Percentiles rank a stretch among this genome's conserved stretches.
Evolutionary conservation across 2,888 invertebrate species (phyloP).

Genomic region (Lomographa bimaculata): DNA sequence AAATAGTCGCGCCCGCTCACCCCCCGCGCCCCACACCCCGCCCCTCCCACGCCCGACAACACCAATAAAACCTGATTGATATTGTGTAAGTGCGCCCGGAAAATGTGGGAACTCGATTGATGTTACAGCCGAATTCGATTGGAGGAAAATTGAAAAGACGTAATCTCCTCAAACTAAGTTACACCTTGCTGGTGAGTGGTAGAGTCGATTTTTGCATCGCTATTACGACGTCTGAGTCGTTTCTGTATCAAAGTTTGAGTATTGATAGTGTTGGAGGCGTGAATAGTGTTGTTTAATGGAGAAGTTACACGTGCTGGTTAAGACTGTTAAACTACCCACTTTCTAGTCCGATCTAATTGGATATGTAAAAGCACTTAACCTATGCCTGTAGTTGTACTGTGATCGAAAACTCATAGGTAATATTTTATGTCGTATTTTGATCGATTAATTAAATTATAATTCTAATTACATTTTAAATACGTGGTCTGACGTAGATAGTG

Average conservation of each 20-base stretch:
- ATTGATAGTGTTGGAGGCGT: constrained; percentile 75
- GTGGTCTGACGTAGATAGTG: no score
- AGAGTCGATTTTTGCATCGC: constrained; percentile 41
- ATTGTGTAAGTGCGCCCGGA: constrained; percentile 83
- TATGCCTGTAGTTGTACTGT: no score
- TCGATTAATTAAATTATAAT: no score
- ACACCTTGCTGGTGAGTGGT: constrained; percentile 40
- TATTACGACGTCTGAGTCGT: constrained; percentile 32
- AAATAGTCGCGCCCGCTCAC: constrained; percentile 68
- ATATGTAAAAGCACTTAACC: no score
- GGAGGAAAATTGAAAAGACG: constrained; percentile 82
- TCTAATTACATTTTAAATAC: no score
- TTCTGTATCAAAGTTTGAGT: constrained; percentile 48
- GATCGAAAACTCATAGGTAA: no score
- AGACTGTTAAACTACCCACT: constrained; percentile 17
- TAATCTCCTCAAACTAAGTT: constrained; percentile 42
- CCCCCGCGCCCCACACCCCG: constrained; percentile 43
- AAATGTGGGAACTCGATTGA: constrained; percentile 84
- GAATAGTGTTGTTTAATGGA: constrained; percentile 70
- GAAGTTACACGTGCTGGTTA: constrained; percentile 50
- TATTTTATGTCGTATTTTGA: no score
- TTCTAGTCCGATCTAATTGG: no score
- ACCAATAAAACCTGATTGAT: constrained; percentile 84
- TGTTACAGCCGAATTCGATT: constrained; percentile 82
- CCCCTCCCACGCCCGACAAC: constrained; percentile 68